Percentiles rank a stretch among this genome's conserved stretches.
Conservation (phyloP, 2,113 vertebrate species). For the Dendropsophus ebraccatus region DNA sequence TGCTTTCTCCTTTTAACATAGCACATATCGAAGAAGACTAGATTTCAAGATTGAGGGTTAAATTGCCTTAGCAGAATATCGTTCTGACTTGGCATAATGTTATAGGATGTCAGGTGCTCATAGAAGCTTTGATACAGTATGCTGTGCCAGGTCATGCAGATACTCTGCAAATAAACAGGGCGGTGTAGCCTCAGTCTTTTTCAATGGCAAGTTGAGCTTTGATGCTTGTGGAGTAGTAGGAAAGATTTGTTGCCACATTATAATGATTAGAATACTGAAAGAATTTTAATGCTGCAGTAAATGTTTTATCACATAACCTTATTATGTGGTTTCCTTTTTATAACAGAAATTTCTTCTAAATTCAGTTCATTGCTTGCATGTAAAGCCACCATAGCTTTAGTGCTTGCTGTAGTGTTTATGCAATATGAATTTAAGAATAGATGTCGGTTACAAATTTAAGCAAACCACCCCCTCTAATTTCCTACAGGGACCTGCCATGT, state of each 20-base stretch:
- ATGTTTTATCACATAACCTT: not conserved
- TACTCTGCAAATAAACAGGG: slow-evolving; percentile 14
- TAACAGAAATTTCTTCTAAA: not conserved
- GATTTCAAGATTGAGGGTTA: not conserved
- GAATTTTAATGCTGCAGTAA: not conserved
- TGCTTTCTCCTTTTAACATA: not conserved
- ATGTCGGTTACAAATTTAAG: not conserved
- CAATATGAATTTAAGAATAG: not conserved
- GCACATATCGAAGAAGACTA: not conserved
- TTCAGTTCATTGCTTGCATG: not conserved
- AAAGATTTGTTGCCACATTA: not conserved
- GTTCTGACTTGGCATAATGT: not conserved
- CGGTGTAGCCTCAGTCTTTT: not conserved
- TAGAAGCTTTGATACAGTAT: not conserved
- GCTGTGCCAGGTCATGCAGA: slow-evolving; percentile 1
- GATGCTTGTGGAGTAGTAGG: not conserved
- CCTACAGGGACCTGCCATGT: too few relatives aligned
- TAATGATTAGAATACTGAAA: slow-evolving; percentile 8
- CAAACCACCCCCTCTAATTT: too few relatives aligned
- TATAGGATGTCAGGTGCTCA: slow-evolving; percentile 11
- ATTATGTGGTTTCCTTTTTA: not conserved
- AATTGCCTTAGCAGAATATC: not conserved
- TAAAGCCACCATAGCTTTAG: not conserved
- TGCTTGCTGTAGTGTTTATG: too few relatives aligned
- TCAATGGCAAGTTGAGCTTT: not conserved